Evolutionary conservation across 2,888 invertebrate genomes (phyloP), one percentile per base, ranked within the genome.

Genomic region (Zygothrica quintamaculata): DNA sequence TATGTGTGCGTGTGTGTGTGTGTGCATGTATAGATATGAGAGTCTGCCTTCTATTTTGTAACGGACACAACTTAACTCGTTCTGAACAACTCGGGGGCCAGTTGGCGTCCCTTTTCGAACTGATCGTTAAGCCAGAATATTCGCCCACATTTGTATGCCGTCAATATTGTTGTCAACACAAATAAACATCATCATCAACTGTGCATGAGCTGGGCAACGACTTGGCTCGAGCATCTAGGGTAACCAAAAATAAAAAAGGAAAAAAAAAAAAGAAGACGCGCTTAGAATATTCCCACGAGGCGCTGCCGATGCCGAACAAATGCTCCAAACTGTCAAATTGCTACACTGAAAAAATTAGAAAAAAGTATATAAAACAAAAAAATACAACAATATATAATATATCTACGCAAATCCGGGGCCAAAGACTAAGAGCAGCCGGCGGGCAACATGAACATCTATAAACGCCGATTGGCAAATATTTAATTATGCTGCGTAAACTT

Each of bases 381-480:
- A 12, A 36, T 42, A 56, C 16, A 37, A 37, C 50, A 36, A 31
- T 52, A 8, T 12, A 37, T 18, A 36, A 40, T 9, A 40, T 36
- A 12, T 44, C 18, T 22, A 25, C 43, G 64, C 64, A 60, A 66
- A 69, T 57, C 61, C 40, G 11, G 37, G 46, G 52, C 15, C 22
- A 43, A 47, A 43, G 57, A 68, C 55, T 47, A 42, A 47, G 26
- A 36, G n/a, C 40, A 56, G 44, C 52, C 29, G 37, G 37, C 36
- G 39, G 52, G 31, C 46, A 74, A 58, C 68, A n/a, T 2, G 18
- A 65, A 82, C 77, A 84, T 82, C 82, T 84, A 82, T 84, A 82
- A 82, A 82, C 74, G 82, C 82, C 82, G 82, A 82, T 84, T 70
- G 82, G 82, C 84, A 84, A 84, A 84, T 84, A 84, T 84, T 84